Evolutionary conservation across 2,113 vertebrate genomes (phyloP), one percentile per base, ranked within the genome.

Genomic region (Chloroceryle aenea): DNA sequence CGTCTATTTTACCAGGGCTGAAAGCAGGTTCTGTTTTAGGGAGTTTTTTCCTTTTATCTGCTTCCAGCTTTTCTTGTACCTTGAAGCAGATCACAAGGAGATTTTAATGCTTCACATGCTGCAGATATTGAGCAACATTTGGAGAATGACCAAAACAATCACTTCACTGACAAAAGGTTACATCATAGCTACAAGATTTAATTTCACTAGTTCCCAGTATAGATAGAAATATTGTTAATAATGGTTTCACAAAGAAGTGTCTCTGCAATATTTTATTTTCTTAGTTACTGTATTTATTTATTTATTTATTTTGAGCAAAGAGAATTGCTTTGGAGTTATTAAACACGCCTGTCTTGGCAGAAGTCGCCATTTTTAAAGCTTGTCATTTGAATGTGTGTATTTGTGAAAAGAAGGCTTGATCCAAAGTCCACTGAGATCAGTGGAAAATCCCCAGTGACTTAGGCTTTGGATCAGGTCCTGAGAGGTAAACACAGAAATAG

Each of bases 401-500:
- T 86, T 95, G 38, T 91, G 77, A 89, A 96, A 89, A 0, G 5
- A 85, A 90, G 53, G 8, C 66, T 93, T 68, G 88, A 93, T 93
- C 88, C 88, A 89, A 94, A 91, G 79, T 93, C 93, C 77, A 66
- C 61, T 73, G 84, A 92, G 80, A 93, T 95, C 75, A 53, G 68
- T 91, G 92, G 95, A 97, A 97, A 95, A 94, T 96, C 93, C 78
- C 91, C 94, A 81, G 40, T 91, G 92, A 83, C 36, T 96, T 95
- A 77, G 58, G 59, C 30, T 91, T 93, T 96, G 87, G 89, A 95
- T 89, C 61, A 11, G 43, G 27, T 92, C 90, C 89, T 81, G 58
- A 93, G 72, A 90, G 92, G 50, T 83, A 76, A 72, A 68, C 27
- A 22, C 59, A 48, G 59, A 64, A 76, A 55, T 82, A 93, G 80